Evolutionary conservation across 2,888 invertebrate genomes (phyloP), one percentile per base, ranked within the genome.

Genomic region (Sphaerophoria rueppellii): DNA sequence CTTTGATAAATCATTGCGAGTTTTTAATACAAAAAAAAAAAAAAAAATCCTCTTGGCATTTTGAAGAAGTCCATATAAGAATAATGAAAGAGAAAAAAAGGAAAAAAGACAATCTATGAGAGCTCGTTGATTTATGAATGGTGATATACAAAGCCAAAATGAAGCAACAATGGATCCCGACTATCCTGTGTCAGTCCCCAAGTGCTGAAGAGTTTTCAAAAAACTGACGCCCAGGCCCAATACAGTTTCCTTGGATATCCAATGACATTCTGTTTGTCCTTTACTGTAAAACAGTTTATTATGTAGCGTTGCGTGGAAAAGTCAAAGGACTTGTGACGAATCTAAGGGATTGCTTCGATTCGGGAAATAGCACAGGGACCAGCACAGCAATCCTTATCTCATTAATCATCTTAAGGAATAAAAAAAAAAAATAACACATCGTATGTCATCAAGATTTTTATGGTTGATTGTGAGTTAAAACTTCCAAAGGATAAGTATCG

Each of bases 311-410:
- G 81, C 85, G 85, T 85, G 77, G 77, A 73, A 16, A 85, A 85
- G 85, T 63, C 85, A 85, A 85, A 81, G 73, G 76, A 81, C 81
- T 85, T 81, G 85, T 85, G 85, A 85, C 85, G 81, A 85, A 81
- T 85, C 81, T 74, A 50, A 54, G 52, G 24, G 67, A 75, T 71
- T 61, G 63, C 73, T 72, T 67, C 40, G 40, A 74, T 70, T 70
- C 37, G 69, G 50, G 52, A 78, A 9, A 58, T 16, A 54, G 35
- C 32, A 65, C n/a, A 54, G 32, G 40, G 63, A 67, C 55, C 43
- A 16, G 67, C 57, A 24, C 24, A 24, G 57, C 61, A 67, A 80
- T 85, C 73, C 69, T 77, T 81, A 77, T 57, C 76, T 81, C 85
- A 85, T 85, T 85, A 85, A 85, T 85, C 85, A 85, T 85, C 55